Evolutionary conservation across 2,888 invertebrate genomes (phyloP), one percentile per base, ranked within the genome.

Genomic region (Chaetoderma sp.): DNA sequence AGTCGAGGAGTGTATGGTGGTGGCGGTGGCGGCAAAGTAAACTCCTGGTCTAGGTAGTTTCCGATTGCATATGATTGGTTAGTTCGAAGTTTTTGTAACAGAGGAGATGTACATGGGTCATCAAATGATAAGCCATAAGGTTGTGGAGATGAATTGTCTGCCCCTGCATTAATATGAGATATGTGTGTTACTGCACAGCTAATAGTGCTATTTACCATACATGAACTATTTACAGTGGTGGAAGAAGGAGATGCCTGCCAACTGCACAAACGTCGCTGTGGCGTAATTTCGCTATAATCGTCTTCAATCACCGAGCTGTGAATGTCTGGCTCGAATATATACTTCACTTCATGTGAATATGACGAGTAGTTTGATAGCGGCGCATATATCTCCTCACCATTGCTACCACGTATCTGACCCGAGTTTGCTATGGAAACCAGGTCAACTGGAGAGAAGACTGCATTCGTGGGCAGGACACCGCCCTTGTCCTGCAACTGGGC

Each of bases 361-460:
- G 77, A 75, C 47, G 79, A 78, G 67, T 77, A 77, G 62, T 74
- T 78, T 56, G 80, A 80, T 36, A 76, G 64, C 5, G 78, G 78
- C 18, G 74, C 74, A 65, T 72, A 71, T n/a, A 69, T 60, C 36
- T 73, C 72, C 45, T 55, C 60, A n/a, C n/a, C n/a, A n/a, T n/a
- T n/a, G n/a, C n/a, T n/a, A n/a, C n/a, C n/a, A n/a, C n/a, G n/a
- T n/a, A n/a, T n/a, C n/a, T n/a, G n/a, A n/a, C n/a, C n/a, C n/a
- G n/a, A n/a, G n/a, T n/a, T n/a, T n/a, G n/a, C n/a, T n/a, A n/a
- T n/a, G n/a, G n/a, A n/a, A n/a, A n/a, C n/a, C n/a, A n/a, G n/a
- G n/a, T n/a, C n/a, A n/a, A n/a, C n/a, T n/a, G n/a, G n/a, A n/a
- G n/a, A n/a, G n/a, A n/a, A n/a, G n/a, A n/a, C n/a, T n/a, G n/a